These are phyloP conservation scores for Bombus superbus DNA, from an alignment of 1,140 invertebrate genomes.

Conservation along the genomic window DNA sequence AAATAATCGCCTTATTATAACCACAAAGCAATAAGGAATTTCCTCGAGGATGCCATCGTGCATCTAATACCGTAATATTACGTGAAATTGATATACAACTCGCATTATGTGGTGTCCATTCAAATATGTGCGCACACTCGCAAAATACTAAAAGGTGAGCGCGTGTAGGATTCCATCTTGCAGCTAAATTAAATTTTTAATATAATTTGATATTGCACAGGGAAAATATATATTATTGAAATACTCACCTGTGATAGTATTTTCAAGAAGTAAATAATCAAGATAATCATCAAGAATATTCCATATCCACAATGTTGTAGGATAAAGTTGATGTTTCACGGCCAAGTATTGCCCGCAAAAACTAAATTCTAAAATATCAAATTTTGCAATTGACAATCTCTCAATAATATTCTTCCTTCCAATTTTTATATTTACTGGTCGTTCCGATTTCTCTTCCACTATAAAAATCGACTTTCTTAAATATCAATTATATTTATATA, in stretches of 20 bases:
- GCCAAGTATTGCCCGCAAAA: conserved; percentile 78
- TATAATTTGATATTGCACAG: not conserved
- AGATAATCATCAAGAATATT: conserved; percentile 73
- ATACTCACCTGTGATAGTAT: conserved; percentile 72
- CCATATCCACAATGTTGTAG: conserved; percentile 80
- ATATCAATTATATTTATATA: not conserved
- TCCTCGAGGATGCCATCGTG: conserved; percentile 72
- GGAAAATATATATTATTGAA: not conserved
- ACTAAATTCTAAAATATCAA: conserved; percentile 79
- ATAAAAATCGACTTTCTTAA: conserved; percentile 37
- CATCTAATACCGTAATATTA: conserved; percentile 73
- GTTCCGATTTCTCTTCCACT: conserved; percentile 77
- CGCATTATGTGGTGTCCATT: conserved; percentile 73
- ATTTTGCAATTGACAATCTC: conserved; percentile 65
- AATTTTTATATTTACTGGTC: conserved; percentile 78
- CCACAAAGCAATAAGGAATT: conserved; percentile 72
- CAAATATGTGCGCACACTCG: conserved; percentile 71
- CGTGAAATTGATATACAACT: conserved; percentile 66
- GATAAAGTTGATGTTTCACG: conserved; percentile 78
- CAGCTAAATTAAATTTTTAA: conserved; percentile 57
- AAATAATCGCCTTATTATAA: conserved; percentile 71
- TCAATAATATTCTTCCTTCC: conserved; percentile 63
- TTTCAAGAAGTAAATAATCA: conserved; percentile 78
- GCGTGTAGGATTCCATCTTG: conserved; percentile 73
- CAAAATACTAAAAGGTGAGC: conserved; percentile 73